Evolutionary conservation across 1,140 invertebrate genomes (phyloP).

Genomic region (Drosophila aff.): DNA sequence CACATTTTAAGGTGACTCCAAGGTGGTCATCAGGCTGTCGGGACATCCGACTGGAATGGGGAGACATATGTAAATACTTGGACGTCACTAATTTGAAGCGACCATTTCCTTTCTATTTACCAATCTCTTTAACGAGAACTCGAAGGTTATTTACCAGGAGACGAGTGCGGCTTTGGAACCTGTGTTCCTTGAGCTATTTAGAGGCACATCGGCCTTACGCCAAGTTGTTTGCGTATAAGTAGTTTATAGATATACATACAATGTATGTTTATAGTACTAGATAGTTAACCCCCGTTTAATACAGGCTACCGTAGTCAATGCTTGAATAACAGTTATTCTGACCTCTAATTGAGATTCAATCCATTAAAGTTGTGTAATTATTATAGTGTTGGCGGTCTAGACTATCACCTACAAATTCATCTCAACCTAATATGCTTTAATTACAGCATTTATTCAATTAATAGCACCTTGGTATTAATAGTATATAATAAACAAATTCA

Average conservation of each 20-base stretch:
- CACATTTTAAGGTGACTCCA: constrained; percentile 27
- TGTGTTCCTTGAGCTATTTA: constrained; percentile 85
- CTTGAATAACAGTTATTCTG: neutral
- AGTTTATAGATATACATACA: neutral
- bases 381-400: neutral
- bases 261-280: too few relatives aligned
- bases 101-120: constrained; percentile 54
- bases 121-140: constrained; percentile 87
- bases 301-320: too few relatives aligned
- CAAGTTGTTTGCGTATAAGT: constrained; percentile 63
- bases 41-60: too few relatives aligned
- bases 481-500: neutral
- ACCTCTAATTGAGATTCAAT: neutral
- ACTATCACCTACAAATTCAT: neutral
- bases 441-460: neutral
- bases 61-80: constrained; percentile 51
- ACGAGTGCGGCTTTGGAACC: constrained; percentile 85
- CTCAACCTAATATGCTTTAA: neutral
- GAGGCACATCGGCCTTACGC: constrained; percentile 84
- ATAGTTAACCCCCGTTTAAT: neutral
- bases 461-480: neutral
- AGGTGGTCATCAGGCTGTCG: constrained; percentile 25
- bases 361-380: neutral
- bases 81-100: constrained; percentile 18
- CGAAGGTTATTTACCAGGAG: constrained; percentile 86